phyloP scores from a whole-genome alignment of 2,797 vertebrate genomes.

The Macropodus opercularis region DNA sequence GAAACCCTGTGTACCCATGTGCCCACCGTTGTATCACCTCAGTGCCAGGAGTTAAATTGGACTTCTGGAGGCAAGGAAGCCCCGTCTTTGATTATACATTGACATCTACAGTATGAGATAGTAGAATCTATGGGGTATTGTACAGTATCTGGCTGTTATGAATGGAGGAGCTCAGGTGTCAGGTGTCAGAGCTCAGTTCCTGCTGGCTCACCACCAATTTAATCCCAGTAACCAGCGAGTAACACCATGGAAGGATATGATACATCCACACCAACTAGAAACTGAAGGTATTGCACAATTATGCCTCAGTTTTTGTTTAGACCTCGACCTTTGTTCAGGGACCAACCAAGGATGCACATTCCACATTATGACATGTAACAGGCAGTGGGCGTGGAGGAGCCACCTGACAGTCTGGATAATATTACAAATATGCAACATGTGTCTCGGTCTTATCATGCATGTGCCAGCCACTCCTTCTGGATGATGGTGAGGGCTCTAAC shows the following conservation, averaged over 20 bases:
- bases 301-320: constrained; percentile 12
- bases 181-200: constrained; percentile 26
- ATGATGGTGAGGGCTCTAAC: constrained; percentile 35
- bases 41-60: constrained; percentile 67
- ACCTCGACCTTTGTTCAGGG: constrained; percentile 30
- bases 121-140: constrained; percentile 25
- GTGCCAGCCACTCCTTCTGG: constrained; percentile 30
- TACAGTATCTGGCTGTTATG: constrained; percentile 25
- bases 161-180: constrained; percentile 28
- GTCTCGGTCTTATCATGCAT: constrained; percentile 43
- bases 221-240: constrained; percentile 29
- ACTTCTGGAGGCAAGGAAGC: constrained; percentile 50
- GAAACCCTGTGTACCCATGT: constrained; percentile 67
- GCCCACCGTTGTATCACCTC: constrained; percentile 53
- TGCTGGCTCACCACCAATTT: constrained; percentile 47
- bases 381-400: not conserved
- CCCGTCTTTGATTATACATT: constrained; percentile 54
- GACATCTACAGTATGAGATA: constrained; percentile 32
- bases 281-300: constrained; percentile 14
- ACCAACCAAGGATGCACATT: constrained; percentile 28
- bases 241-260: constrained; percentile 3
- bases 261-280: constrained; percentile 7
- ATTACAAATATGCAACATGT: constrained; percentile 40
- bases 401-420: constrained; percentile 28
- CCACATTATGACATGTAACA: constrained; percentile 38